Base-by-base conservation (phyloP, 2,888 invertebrate species). In the Xylota sylvarum region DNA sequence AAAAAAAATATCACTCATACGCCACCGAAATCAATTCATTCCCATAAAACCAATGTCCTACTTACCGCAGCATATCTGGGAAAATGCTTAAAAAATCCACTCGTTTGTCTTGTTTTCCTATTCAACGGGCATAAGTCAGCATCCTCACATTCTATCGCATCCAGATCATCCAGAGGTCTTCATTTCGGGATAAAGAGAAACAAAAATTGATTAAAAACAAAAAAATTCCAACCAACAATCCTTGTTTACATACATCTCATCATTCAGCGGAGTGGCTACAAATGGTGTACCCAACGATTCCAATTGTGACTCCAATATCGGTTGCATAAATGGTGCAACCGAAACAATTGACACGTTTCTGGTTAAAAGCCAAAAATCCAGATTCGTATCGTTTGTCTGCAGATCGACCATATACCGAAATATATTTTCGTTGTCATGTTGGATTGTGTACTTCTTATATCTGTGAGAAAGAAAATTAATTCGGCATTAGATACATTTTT, bases 291-390 rank as follows among this genome's bases (percentile, higher is more conserved):
- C 90, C 88, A 91, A 40, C 64, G 89, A 87, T 2, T 89, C 72
- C 5, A 92, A 88, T 3, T 89, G 89, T 37, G 89, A 70, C 83
- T 92, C 92, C 50, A 92, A 91, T 55, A 88, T 79, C 0, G 88
- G 77, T 73, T 91, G 90, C 64, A 89, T 84, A 27, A 74, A 69
- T 0, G 92, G 92, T 9, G 90, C 88, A n/a, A 92, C 92, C 4
- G 92, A 89, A 37, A 92, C 89, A 4, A 92, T 90, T 77, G 92
- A 92, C 89, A 90, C 89, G 76, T 92, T 92, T 4, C 90, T 90
- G 12, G 92, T 89, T 5, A 92, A 88, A 35, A 92, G 87, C 92
- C 92, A 92, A 76, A 92, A 92, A 79, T 92, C 92, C 79, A 92
- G 82, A 35, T 89, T 89, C 4, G 90, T 88, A 30, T 89, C 90